A percentile compares a stretch with the other conserved stretches of the same genome.
Evolutionary conservation across 2,797 vertebrate genomes (phyloP).

Genomic region (Esox masquinongy): DNA sequence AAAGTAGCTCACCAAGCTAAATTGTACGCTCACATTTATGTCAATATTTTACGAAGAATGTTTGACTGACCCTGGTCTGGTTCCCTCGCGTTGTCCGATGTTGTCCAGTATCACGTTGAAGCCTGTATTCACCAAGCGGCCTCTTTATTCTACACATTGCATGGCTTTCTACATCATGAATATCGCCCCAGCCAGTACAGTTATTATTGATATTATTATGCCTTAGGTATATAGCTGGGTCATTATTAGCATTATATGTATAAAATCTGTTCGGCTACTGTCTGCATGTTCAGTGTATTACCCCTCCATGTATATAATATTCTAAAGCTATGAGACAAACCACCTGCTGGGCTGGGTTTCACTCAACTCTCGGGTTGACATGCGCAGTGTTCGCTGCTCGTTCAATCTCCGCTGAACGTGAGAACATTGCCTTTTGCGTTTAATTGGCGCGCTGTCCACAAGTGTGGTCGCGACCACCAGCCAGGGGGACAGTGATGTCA

Average conservation of each 20-base stretch:
- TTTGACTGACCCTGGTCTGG: not conserved
- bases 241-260: constrained; percentile 37
- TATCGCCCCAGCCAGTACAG: constrained; percentile 28
- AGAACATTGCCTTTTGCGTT: no score
- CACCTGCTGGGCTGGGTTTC: not conserved
- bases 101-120: constrained; percentile 46
- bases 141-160: constrained; percentile 63
- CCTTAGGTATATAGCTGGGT: constrained; percentile 57
- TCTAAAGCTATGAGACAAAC: not conserved
- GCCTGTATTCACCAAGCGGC: constrained; percentile 71
- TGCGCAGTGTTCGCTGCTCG: no score
- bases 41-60: no score
- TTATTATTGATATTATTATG: constrained; percentile 30
- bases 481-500: not conserved
- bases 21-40: not conserved
- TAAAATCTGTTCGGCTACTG: constrained; percentile 18
- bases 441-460: no score
- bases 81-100: constrained; percentile 12
- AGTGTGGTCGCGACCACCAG: no score
- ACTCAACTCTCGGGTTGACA: no score
- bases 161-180: constrained; percentile 51
- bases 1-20: not conserved
- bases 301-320: not conserved
- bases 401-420: no score
- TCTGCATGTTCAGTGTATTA: constrained; percentile 17